phyloP scores from a whole-genome alignment of 2,113 vertebrate species.

The Myrmecobius fasciatus region DNA sequence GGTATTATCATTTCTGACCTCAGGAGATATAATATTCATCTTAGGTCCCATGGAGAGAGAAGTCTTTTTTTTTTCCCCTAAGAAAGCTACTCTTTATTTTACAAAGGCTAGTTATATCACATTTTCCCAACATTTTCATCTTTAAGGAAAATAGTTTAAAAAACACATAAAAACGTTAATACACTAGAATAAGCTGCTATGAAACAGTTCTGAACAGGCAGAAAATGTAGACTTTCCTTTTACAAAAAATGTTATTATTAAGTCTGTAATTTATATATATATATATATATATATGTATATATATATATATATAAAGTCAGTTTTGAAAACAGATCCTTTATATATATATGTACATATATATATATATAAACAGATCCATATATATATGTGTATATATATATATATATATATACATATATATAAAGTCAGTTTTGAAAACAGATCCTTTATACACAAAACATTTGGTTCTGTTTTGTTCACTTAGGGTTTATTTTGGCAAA shows the following conservation, averaged over 20 bases:
- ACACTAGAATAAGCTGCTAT: slow-evolving; percentile 70
- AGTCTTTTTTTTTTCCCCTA: too few relatives aligned
- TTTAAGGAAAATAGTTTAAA: slow-evolving; percentile 72
- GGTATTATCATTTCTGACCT: not conserved
- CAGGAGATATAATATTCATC: not conserved
- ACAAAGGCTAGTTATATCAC: slow-evolving; percentile 73
- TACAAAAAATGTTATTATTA: slow-evolving; percentile 79
- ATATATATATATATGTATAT: too few relatives aligned
- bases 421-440: slow-evolving; percentile 77
- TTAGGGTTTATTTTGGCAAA: slow-evolving; percentile 76
- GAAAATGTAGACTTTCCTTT: slow-evolving; percentile 78
- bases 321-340: slow-evolving; percentile 85
- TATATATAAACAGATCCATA: not conserved
- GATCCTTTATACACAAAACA: slow-evolving; percentile 76
- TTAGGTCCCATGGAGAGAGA: not conserved
- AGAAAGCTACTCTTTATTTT: slow-evolving; percentile 71
- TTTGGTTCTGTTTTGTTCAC: slow-evolving; percentile 66
- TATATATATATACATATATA: slow-evolving; percentile 11
- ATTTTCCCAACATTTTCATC: slow-evolving; percentile 68
- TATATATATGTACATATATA: slow-evolving; percentile 65
- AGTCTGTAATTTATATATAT: slow-evolving; percentile 78
- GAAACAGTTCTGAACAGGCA: slow-evolving; percentile 78
- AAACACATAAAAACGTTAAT: slow-evolving; percentile 75
- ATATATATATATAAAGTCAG: too few relatives aligned
- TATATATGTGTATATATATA: not conserved